Evolutionary conservation across 2,113 vertebrate species (phyloP), one percentile per base, ranked within the genome.

Genomic region (Catharus fuscescens): DNA sequence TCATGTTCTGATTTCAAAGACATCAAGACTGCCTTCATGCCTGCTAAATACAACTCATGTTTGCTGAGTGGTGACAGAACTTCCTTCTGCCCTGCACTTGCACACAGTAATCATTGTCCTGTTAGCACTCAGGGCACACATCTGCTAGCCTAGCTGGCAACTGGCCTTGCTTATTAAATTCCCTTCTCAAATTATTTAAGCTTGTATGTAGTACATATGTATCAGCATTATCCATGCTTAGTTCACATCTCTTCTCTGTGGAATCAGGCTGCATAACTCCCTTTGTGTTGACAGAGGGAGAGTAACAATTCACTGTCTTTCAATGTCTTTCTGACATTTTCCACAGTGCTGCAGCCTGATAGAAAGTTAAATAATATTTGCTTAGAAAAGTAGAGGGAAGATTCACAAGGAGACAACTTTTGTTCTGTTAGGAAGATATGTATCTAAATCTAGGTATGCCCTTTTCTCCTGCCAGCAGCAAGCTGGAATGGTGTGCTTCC

Each of bases 291-390:
- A 50, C 69, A 76, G 34, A 59, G 17, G 8, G 25, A 86, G 32
- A 71, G 24, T 50, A 73, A 66, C n/a, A 66, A 12, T 57, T 91
- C 52, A 18, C 29, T 34, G 18, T 20, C 18, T 56, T 23, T 76
- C 64, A 36, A 36, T 36, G 34, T 36, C 34, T 36, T 36, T 36
- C 34, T 36, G 34, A 93, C 25, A 11, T 61, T 87, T 94, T 56
- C n/a, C 24, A 29, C 24, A 48, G 38, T 48, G 12, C 34, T 67
- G 9, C 36, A 83, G 28, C 69, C 57, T 32, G 40, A 40, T 29
- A 60, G 48, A 79, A 93, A 82, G 40, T 45, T 21, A 88, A 86
- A 67, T 78, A 62, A 26, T 64, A 72, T 64, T 82, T 96, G 21
- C 40, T 64, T 80, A 54, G 53, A 40, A 79, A 91, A 87, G 8